Evolutionary conservation across 2,888 invertebrate genomes (phyloP).

Genomic region (Poecilobothrus nobilitatus): DNA sequence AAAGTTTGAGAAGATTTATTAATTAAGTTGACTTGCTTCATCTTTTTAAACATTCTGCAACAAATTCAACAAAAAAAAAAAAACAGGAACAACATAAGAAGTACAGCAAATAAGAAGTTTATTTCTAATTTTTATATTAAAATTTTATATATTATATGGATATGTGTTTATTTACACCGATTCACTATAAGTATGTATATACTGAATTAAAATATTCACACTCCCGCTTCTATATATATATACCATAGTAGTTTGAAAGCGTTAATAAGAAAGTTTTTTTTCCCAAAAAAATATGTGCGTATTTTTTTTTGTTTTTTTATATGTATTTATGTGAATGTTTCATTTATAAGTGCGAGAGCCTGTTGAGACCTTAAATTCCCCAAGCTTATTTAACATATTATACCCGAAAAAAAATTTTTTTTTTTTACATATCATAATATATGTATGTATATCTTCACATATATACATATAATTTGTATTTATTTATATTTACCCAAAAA

Average conservation of each 20-base stretch:
- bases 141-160: too few relatives aligned
- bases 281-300: background rate
- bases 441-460: background rate
- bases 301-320: background rate
- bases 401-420: background rate
- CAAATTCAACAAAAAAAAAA: too few relatives aligned
- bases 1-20: constrained; percentile 2
- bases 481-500: background rate
- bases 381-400: constrained; percentile 14
- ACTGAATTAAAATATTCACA: background rate
- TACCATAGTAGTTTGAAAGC: too few relatives aligned
- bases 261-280: too few relatives aligned
- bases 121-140: background rate
- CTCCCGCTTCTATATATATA: too few relatives aligned
- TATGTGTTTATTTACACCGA: background rate
- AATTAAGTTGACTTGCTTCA: constrained; percentile 3
- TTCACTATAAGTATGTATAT: background rate
- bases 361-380: constrained; percentile 24
- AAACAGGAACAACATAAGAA: background rate
- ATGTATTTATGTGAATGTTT: too few relatives aligned
- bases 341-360: constrained; percentile 22
- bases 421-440: background rate
- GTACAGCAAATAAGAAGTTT: background rate
- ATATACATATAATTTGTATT: background rate
- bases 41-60: background rate